phyloP scores from a whole-genome alignment of 2,797 vertebrate species.

The Phoeniculus purpureus region DNA sequence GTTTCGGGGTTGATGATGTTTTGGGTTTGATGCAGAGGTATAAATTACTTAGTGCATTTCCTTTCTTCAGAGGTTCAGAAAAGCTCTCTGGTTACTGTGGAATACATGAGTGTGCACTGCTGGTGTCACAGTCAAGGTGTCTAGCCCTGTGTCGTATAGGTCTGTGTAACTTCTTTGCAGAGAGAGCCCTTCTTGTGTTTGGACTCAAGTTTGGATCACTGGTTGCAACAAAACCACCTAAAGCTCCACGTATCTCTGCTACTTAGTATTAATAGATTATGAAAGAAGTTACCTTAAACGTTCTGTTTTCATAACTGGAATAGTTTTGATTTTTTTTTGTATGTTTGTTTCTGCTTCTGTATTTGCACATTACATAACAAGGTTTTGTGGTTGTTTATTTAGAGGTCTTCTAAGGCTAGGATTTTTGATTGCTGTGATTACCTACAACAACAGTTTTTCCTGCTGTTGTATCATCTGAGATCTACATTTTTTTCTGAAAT shows the following conservation, averaged over 20 bases:
- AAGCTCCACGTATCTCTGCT: neutral
- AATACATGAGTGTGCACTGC: neutral
- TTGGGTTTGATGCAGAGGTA: neutral
- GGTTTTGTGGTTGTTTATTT: neutral
- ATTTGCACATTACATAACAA: neutral
- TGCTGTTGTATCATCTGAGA: neutral
- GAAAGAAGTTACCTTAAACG: neutral
- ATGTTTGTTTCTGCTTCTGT: neutral
- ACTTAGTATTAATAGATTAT: neutral
- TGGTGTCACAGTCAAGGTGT: neutral
- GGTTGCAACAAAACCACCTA: neutral
- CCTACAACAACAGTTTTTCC: neutral
- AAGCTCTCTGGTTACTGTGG: neutral
- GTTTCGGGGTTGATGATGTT: neutral
- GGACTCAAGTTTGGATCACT: neutral
- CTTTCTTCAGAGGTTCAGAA: neutral
- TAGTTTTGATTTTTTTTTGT: neutral
- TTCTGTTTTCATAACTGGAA: neutral
- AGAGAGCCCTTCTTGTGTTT: neutral
- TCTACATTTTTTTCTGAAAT: neutral
- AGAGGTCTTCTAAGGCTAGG: neutral
- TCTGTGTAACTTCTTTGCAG: neutral
- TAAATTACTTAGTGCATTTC: neutral
- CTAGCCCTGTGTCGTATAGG: neutral
- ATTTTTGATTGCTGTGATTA: neutral